These are phyloP conservation scores for Dorcus parallelipipedus DNA, from an alignment of 2,888 invertebrate genomes.

Conservation along the genomic window DNA sequence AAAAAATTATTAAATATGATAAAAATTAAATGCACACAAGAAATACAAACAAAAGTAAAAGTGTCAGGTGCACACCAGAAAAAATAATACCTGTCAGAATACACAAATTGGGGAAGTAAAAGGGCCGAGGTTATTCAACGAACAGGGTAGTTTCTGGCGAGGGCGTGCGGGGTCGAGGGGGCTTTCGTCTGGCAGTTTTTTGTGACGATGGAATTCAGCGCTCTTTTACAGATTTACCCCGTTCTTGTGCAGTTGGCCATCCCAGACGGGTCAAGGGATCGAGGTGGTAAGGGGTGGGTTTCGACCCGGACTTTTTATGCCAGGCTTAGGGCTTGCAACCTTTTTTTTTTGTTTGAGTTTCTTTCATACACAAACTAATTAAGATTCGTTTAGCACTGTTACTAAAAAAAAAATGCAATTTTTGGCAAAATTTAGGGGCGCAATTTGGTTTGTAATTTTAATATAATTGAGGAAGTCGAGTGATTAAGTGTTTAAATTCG, in stretches of 20 bases:
- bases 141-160: neutral
- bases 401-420: no score
- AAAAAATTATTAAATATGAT: neutral
- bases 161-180: neutral
- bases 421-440: no score
- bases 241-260: conserved; percentile 16
- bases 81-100: conserved; percentile 13
- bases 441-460: no score
- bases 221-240: conserved; percentile 17
- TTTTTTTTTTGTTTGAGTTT: conserved; percentile 4
- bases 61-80: conserved; percentile 12
- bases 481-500: no score
- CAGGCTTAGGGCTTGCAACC: conserved; percentile 6
- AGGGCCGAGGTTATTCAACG: conserved; percentile 13
- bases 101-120: conserved; percentile 17
- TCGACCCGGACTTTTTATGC: conserved; percentile 8
- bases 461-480: no score
- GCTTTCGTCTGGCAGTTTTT: conserved; percentile 19
- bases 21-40: neutral
- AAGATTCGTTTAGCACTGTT: no score
- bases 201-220: conserved; percentile 17
- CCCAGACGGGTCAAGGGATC: conserved; percentile 14
- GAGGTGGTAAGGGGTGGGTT: conserved; percentile 4
- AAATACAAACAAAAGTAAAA: conserved; percentile 14
- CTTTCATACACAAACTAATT: neutral